Conservation (phyloP, 2,888 invertebrate species). For the Hartigia nigra region DNA sequence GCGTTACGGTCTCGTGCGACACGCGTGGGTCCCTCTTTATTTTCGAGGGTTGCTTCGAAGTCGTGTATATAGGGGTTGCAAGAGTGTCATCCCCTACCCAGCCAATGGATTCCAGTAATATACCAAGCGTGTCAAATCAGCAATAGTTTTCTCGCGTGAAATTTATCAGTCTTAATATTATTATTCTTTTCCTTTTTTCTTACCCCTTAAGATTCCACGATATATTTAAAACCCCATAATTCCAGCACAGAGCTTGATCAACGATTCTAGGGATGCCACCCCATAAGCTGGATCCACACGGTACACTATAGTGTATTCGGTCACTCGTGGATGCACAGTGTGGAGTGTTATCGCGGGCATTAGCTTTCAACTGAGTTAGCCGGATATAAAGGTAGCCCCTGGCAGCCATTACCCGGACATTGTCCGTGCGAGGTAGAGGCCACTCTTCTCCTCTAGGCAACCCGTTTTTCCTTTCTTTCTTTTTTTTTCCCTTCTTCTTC, state of each 20-base stretch:
- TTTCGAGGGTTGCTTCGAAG: background rate
- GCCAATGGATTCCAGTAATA: background rate
- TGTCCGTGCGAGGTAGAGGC: conserved; percentile 52
- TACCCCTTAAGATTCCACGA: background rate
- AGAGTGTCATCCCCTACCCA: background rate
- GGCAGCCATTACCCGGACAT: conserved; percentile 63
- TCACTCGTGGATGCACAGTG: conserved; percentile 17
- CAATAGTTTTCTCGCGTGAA: background rate
- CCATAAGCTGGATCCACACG: background rate
- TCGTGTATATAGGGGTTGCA: background rate
- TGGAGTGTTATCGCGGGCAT: conserved; percentile 58
- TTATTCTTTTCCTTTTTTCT: background rate
- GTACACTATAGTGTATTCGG: background rate
- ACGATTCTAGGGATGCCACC: background rate
- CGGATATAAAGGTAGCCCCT: conserved; percentile 61
- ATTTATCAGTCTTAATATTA: too few species aligned
- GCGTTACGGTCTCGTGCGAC: conserved; percentile 40
- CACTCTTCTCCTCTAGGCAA: background rate
- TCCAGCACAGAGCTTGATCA: background rate
- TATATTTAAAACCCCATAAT: background rate
- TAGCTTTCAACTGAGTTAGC: conserved; percentile 58
- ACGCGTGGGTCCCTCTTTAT: conserved; percentile 28
- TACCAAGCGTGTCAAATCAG: background rate
- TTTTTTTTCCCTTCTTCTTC: conserved; percentile 23
- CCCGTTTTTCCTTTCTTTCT: background rate